Evolutionary conservation across 1,140 invertebrate genomes (phyloP), one percentile per base, ranked within the genome.

Genomic region (Ceratina australensis): DNA sequence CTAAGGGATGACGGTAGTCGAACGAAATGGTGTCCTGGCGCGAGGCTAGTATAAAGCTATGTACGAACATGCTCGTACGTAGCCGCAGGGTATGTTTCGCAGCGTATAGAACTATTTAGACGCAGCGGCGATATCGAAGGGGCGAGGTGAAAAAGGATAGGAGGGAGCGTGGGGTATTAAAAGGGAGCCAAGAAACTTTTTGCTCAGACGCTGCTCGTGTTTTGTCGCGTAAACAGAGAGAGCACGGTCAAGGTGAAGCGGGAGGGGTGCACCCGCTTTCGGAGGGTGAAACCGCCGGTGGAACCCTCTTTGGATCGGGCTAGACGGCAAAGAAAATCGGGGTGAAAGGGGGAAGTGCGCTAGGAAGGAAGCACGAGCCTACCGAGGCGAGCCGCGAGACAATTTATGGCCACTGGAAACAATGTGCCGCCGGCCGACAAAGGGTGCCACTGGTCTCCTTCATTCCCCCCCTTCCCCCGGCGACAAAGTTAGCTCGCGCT

Each of bases 321-420:
- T 56, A 68, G 56, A 60, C 78, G 72, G 24, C 33, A 66, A 84
- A 75, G 82, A 84, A 83, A 78, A 83, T 72, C 77, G 65, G 42
- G 78, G 22, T 42, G 67, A 16, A 26, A 60, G 42, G 52, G 72
- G 69, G n/a, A n/a, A n/a, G 18, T 42, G 65, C 64, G 12, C 22
- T 66, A 82, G 84, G 86, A 84, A 79, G 83, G 81, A 80, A 82
- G 78, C 63, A 72, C 67, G 75, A 74, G 86, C 85, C 74, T 87
- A 85, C 84, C 79, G 60, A 86, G 79, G 78, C 84, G 74, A 83
- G 56, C 73, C 78, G 77, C 79, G 84, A 83, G 87, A 88, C 87
- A 85, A 88, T 88, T 88, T 88, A 88, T 85, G 81, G 81, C 78
- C 72, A 74, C 57, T 85, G 79, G 85, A 88, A 88, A 88, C 87